Evolutionary conservation across 1,140 invertebrate species (phyloP), one percentile per base, ranked within the genome.

Genomic region (Agrypnia vestita): DNA sequence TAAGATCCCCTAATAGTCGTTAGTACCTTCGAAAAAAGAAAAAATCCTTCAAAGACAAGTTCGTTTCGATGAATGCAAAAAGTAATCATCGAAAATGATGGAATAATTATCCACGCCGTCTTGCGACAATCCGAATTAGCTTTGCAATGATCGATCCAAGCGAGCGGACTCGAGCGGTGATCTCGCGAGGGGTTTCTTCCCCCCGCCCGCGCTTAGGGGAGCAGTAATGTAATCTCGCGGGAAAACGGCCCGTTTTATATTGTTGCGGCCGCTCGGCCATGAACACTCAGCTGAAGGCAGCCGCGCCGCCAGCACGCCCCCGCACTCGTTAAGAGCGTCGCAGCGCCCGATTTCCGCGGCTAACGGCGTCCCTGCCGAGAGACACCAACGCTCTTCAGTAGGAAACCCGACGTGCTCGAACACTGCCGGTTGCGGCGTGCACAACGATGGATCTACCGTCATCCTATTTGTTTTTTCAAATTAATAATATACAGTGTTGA

Each of bases 371-470:
- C 72, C 13, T 44, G 15, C 51, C 59, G 17, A n/a, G 55, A 47
- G 73, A 76, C 43, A 76, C 46, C 73, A 47, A 76, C 56, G 73
- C 55, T 11, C 73, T 25, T 35, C 73, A 49, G 55, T 76, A 47
- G 15, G 56, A 76, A 76, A 76, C 73, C 56, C 73, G 73, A 21
- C 67, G 44, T 46, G 67, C 15, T 17, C 46, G n/a, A 6, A 15
- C 21, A 25, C 46, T 49, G 67, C 19, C 67, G 62, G 15, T 44
- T 43, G 62, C 43, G 25, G 9, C 44, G n/a, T 44, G 0, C 4
- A n/a, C 15, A 67, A 8, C n/a, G 43, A 43, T 43, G 11, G n/a
- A 15, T 67, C 44, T 67, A 15, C 62, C 15, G 25, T 35, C 25
- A 6, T 35, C 6, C 25, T 3, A 35, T 35, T 35, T 35, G 25